Percentiles rank a stretch among this genome's conserved stretches.
These are phyloP conservation scores for Erpornis zantholeuca DNA, from an alignment of 2,113 vertebrate species.

Conservation along the genomic window DNA sequence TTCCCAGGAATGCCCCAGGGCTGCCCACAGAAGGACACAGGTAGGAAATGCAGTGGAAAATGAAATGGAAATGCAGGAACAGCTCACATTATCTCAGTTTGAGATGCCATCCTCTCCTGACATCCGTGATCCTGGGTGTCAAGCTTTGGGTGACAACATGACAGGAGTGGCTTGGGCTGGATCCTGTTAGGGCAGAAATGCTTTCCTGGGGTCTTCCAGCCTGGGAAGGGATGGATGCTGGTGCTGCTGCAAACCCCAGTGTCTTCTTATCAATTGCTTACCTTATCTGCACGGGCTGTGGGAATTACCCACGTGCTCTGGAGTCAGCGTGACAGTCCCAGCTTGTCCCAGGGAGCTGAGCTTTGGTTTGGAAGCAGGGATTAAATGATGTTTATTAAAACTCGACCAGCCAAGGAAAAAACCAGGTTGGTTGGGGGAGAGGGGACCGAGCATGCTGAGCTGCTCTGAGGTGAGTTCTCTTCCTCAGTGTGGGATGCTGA, in stretches of 20 bases:
- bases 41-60: not conserved
- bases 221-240: not conserved
- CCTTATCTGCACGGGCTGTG: rapidly evolving
- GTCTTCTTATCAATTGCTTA: rapidly evolving
- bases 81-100: not conserved
- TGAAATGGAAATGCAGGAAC: not conserved
- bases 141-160: not conserved
- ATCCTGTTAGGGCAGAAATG: not conserved
- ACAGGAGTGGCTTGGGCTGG: not conserved
- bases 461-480: not conserved
- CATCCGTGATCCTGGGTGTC: not conserved
- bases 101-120: not conserved
- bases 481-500: not conserved
- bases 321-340: not conserved
- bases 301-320: rapidly evolving
- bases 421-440: not conserved
- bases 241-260: not conserved
- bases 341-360: not conserved
- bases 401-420: not conserved
- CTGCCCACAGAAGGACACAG: rapidly evolving
- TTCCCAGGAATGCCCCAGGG: not conserved
- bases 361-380: not conserved
- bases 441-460: not conserved
- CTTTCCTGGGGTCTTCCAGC: not conserved
- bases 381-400: not conserved